These are phyloP conservation scores for Amblyjoppa proteus DNA, from an alignment of 2,888 invertebrate genomes.

Conservation along the genomic window DNA sequence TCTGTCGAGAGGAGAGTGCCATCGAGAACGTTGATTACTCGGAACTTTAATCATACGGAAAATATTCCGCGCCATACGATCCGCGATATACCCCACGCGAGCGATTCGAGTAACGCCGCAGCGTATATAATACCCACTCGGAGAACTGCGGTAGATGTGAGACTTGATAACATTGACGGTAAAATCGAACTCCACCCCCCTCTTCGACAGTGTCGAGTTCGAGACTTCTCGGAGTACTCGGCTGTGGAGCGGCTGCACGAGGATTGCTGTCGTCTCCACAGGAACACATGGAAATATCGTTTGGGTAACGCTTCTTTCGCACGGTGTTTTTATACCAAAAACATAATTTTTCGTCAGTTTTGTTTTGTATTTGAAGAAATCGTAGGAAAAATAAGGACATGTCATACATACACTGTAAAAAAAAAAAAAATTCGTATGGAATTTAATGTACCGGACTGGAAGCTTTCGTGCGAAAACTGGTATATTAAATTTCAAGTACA, in stretches of 20 bases:
- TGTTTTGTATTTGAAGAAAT: too few species aligned
- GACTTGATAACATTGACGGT: constrained; percentile 19
- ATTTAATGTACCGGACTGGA: too few species aligned
- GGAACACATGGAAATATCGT: too few species aligned
- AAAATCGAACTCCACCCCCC: neutral
- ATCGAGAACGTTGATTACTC: constrained; percentile 34
- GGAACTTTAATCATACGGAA: constrained; percentile 28
- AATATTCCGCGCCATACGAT: constrained; percentile 12
- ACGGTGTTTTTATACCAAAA: neutral
- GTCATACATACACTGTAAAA: too few species aligned
- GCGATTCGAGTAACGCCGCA: neutral
- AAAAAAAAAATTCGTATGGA: too few species aligned
- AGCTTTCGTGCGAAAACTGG: too few species aligned
- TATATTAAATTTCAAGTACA: too few species aligned
- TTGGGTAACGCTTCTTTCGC: neutral
- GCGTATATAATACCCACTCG: neutral
- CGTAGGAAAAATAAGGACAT: too few species aligned
- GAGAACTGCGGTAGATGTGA: constrained; percentile 7
- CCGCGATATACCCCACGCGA: neutral
- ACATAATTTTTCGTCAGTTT: neutral
- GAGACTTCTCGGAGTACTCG: neutral
- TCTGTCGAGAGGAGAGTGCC: neutral
- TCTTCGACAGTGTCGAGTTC: constrained; percentile 2
- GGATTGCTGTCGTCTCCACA: neutral
- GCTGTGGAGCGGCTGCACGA: neutral